Evolutionary conservation across 2,113 vertebrate genomes (phyloP).

Genomic region (Lamprotornis superbus): DNA sequence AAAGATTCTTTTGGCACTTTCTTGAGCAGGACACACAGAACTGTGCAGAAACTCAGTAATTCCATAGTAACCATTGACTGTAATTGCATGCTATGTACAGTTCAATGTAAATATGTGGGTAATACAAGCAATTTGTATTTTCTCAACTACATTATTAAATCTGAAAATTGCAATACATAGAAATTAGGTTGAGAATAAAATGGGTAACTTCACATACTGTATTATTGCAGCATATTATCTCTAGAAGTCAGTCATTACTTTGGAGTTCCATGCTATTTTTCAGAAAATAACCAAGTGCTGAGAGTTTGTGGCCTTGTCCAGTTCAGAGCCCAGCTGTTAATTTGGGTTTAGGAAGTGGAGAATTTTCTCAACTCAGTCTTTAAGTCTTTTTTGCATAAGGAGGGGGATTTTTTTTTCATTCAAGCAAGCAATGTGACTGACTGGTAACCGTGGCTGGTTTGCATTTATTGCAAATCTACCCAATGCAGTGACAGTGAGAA

Average conservation of each 20-base stretch:
- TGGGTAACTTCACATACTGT: slow-evolving; percentile 19
- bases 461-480: background rate
- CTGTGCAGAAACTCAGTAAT: slow-evolving; percentile 13
- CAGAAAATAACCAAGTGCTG: slow-evolving; percentile 11
- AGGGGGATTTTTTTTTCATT: background rate
- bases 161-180: slow-evolving; percentile 55
- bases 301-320: slow-evolving; percentile 9
- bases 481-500: background rate
- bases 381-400: background rate
- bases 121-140: slow-evolving; percentile 54
- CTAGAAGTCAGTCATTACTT: slow-evolving; percentile 45
- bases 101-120: slow-evolving; percentile 42
- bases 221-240: slow-evolving; percentile 33
- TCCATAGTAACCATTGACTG: slow-evolving; percentile 30
- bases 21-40: background rate
- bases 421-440: background rate
- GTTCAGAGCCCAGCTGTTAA: background rate
- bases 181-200: slow-evolving; percentile 64
- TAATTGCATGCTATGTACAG: slow-evolving; percentile 38
- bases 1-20: background rate
- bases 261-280: slow-evolving; percentile 35
- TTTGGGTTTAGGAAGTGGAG: background rate
- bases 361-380: background rate
- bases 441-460: background rate
- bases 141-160: slow-evolving; percentile 36